Base-by-base conservation (phyloP, 2,888 invertebrate species). In the Antheraea assamensis region DNA sequence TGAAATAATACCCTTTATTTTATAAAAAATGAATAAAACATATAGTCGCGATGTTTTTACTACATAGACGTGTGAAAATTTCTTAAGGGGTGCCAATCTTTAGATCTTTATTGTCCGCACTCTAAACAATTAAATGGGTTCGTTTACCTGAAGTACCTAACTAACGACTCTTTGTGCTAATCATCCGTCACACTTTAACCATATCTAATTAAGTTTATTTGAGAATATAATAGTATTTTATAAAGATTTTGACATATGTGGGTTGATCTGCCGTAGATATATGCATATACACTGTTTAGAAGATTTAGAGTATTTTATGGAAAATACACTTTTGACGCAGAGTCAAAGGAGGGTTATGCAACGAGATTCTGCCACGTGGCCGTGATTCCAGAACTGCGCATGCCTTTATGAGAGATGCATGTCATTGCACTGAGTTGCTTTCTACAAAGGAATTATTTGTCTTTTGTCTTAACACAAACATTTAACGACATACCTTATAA, bases 361-460 rank as follows among this genome's bases (percentile, higher is more conserved):
- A 94, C 87, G 90, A 88, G 91, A 88, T 77, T 80, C 76, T 80
- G 88, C 92, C 94, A 93, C 93, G 93, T 94, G 94, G 92, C 89
- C 76, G 73, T 77, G 80, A 76, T 74, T 74, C 70, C 64, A 58
- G 55, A 76, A 81, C 71, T 88, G 93, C 93, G 93, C 93, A 93
- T 92, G 93, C 80, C 86, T 77, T 76, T 52, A 72, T 72, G 75
- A 80, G 74, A 81, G 76, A 83, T 83, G 82, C 84, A 83, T 87
- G 87, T 87, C 85, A 86, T 85, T 84, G 84, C 82, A 85, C 82
- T 80, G 79, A 75, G 76, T 75, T 77, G 1, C 66, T 68, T 30
- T 35, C 61, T 64, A 30, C 27, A 64, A 30, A 64, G 61, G 30
- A 30, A 64, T 64, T 64, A 30, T 15, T 64, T 30, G 17, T 30